Base-by-base conservation (phyloP, 2,113 vertebrate genomes). In the Heterotis niloticus region DNA sequence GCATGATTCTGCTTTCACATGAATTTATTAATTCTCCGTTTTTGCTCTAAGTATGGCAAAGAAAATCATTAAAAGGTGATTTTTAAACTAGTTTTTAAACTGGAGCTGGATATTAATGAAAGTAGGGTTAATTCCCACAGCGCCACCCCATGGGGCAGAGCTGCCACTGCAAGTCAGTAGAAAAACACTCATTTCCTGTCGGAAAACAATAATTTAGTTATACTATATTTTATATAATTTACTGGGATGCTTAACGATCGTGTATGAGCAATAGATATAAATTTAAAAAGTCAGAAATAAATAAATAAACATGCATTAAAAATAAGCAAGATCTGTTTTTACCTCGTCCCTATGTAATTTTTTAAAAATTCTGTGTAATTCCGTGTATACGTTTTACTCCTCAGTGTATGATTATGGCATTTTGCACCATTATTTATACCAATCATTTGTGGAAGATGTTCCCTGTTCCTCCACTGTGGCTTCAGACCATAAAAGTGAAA, bases 41-140 rank as follows among this genome's bases (percentile, higher is more conserved):
- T 7, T 44, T 7, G 34, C 3, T 44, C 34, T 44, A 44, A 44
- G 3, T 7, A 44, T 2, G 34, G 2, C 34, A 7, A 44, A 7
- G 34, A 44, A 44, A 44, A 2, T 44, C 3, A 44, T 44, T 2
- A 44, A 44, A 44, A 44, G n/a, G 7, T 7, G 3, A 44, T 44
- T 44, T 44, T 7, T 44, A 44, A 44, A 44, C 34, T 44, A 44
- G 34, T 44, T 44, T 44, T 44, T 44, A 7, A 44, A 2, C 7
- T 7, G 34, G 34, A 44, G 34, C n/a, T n/a, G n/a, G n/a, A n/a
- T n/a, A n/a, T n/a, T n/a, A n/a, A n/a, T n/a, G n/a, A n/a, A n/a
- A n/a, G n/a, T n/a, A n/a, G n/a, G 34, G 17, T 29, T 52, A 72
- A 72, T n/a, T 20, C 51, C 70, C 54, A 56, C 51, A 72, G 70